Base-by-base conservation (phyloP, 92 coral and sea anemone species). In the Parazoanthus atlanticus region DNA sequence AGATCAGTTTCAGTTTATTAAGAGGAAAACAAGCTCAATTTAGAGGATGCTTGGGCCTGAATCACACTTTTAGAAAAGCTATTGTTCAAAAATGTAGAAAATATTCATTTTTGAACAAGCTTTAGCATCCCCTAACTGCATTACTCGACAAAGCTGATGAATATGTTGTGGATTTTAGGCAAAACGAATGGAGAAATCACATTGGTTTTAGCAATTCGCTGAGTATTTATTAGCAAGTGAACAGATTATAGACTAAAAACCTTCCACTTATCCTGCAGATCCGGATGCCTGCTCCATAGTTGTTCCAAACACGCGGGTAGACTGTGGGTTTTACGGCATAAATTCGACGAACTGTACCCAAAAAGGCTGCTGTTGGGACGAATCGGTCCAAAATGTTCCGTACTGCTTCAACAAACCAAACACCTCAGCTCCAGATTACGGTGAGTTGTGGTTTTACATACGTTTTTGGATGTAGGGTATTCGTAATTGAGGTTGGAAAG, bases 341-440 rank as follows among this genome's bases (percentile, higher is more conserved):
- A 66, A 19, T 25, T n/a, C 47, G 7, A 17, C 34, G 29, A 17
- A 25, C 32, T 82, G 86, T 38, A 8, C 31, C 28, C 31, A 25
- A 21, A 82, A 40, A 82, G 86, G 86, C n/a, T 82, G 86, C 54
- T 82, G 86, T 33, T 82, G 86, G 86, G 75, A 82, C 56, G 86
- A 82, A 21, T 82, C 86, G 17, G 58, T 82, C 15, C 10, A 34
- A 40, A 66, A 65, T 36, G 76, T 36, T 36, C 86, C 86, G 6
- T 65, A 65, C 75, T 82, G 86, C 86, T 82, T 82, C 86, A 82
- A 82, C 56, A 82, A 82, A 33, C 86, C 86, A 5, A 49, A 61
- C 75, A 82, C 74, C 3, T 64, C 86, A 25, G 86, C 54, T n/a
- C 86, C 86, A 5, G 86, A 82, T 64, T 82, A 82, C 56, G 25